A percentile compares a stretch with the other conserved stretches of the same genome.
Conservation (phyloP, 2,888 invertebrate species). For the Lycia hirtaria region DNA sequence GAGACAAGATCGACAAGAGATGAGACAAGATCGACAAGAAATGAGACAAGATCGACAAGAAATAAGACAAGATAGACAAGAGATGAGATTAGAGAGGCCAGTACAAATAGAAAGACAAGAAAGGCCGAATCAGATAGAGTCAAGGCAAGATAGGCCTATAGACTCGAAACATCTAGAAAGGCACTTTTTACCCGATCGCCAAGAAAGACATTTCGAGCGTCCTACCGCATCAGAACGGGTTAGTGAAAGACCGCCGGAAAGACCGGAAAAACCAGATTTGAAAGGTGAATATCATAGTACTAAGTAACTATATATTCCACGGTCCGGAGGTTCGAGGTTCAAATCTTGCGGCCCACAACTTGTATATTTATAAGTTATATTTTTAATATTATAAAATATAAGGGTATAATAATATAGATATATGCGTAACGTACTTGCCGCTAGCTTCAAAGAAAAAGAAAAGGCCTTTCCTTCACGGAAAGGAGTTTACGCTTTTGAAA, state of each 20-base stretch:
- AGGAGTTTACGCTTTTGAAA: too few relatives aligned
- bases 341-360: too few relatives aligned
- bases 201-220: constrained; percentile 41
- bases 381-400: too few relatives aligned
- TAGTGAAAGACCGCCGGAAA: constrained; percentile 63
- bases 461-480: too few relatives aligned
- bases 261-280: constrained; percentile 50
- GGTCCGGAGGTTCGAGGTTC: too few relatives aligned
- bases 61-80: constrained; percentile 27
- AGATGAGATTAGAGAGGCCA: constrained; percentile 33
- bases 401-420: too few relatives aligned
- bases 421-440: too few relatives aligned
- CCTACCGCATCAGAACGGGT: constrained; percentile 24
- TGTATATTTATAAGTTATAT: too few relatives aligned
- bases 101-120: constrained; percentile 36
- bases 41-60: constrained; percentile 18
- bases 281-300: constrained; percentile 24
- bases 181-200: constrained; percentile 32
- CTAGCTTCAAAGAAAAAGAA: too few relatives aligned
- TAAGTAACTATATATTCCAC: neutral
- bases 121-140: constrained; percentile 26
- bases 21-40: constrained; percentile 24
- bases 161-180: constrained; percentile 23
- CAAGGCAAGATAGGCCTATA: constrained; percentile 19
- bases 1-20: constrained; percentile 9